Evolutionary conservation across 2,113 vertebrate species (phyloP).

Genomic region (Oriolus oriolus): DNA sequence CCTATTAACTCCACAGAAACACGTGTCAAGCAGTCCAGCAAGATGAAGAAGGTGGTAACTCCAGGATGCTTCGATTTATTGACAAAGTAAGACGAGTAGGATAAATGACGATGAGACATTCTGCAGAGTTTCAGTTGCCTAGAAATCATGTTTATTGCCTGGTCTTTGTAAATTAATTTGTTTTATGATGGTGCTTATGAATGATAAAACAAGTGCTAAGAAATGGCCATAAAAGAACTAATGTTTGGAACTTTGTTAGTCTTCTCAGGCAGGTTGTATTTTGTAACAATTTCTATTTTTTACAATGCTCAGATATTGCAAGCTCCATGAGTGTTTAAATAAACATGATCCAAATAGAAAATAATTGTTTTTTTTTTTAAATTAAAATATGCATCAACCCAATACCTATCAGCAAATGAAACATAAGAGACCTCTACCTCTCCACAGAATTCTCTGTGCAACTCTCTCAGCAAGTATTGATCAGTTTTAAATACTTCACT

Average conservation of each 20-base stretch:
- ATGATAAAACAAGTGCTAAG: background rate
- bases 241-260: background rate
- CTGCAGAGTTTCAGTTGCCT: background rate
- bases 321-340: background rate
- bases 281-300: background rate
- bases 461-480: background rate
- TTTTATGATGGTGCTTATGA: background rate
- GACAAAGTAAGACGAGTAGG: background rate
- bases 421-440: background rate
- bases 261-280: background rate
- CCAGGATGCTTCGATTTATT: background rate
- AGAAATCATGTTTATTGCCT: background rate
- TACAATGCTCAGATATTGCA: background rate
- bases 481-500: background rate
- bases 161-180: background rate
- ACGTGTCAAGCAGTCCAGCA: background rate
- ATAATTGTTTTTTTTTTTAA: background rate
- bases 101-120: background rate
- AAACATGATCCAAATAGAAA: background rate
- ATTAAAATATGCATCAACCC: background rate
- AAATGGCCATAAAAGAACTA: background rate
- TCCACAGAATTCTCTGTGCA: background rate
- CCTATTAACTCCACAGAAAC: background rate
- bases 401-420: background rate
- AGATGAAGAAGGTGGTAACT: background rate